Evolutionary conservation across 2,797 vertebrate genomes (phyloP), one percentile per base, ranked within the genome.

Genomic region (Sebastes miniatus): DNA sequence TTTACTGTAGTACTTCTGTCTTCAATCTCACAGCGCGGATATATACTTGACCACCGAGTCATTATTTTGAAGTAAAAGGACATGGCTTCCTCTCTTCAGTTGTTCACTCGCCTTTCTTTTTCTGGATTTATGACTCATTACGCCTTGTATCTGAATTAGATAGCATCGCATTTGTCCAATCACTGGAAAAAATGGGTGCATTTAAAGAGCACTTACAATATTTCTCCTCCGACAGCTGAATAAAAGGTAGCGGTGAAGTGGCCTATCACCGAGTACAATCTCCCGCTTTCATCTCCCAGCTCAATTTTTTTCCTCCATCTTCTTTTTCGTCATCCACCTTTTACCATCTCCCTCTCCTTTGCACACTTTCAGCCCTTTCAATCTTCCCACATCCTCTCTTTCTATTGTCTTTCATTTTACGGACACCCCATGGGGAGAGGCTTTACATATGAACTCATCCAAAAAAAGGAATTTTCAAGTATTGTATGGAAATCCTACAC

Each of bases 121-220:
- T 25, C 61, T 14, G n/a, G 73, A 86, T 88, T 91, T 88, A 89
- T 73, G 77, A 80, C 70, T 80, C 56, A 0, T 86, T 77, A 69
- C 32, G 29, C 11, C 29, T 54, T 58, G 69, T 78, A 69, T 87
- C 65, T 81, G 80, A 81, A 79, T 73, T 43, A 65, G 73, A 87
- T 67, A 61, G 63, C 57, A 36, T 82, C 16, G 1, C 80, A 69
- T 88, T 84, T 84, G 84, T 86, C 69, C 83, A 70, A 83, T 85
- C 69, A 72, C 62, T 52, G 57, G 62, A 71, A 83, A 79, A 82
- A 85, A 88, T 75, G 58, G 80, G 14, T 16, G 18, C 72, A 79
- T 75, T 87, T 83, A 80, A 80, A 83, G 22, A 77, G 62, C 80
- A 77, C 77, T 87, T 71, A 81, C 39, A 65, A 79, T 90, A 81